A percentile compares a stretch with the other conserved stretches of the same genome.
Conservation (phyloP, 2,888 invertebrate genomes). For the Callosobruchus maculatus region DNA sequence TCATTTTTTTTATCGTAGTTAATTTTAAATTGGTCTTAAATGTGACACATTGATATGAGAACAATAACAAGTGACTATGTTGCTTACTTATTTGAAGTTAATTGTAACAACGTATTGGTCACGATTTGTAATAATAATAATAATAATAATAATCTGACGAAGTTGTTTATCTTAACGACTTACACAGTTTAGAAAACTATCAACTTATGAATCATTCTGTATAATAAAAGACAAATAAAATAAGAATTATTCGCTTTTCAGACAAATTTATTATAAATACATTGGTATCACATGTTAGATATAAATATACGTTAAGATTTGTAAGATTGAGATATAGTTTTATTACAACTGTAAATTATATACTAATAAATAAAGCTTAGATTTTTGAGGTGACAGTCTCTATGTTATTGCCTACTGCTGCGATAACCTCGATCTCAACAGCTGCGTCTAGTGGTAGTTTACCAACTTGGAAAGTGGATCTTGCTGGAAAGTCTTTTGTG, state of each 20-base stretch:
- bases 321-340: background rate
- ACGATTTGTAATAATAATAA: too few species aligned
- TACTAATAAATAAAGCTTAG: background rate
- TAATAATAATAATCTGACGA: too few species aligned
- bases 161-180: too few species aligned
- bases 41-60: too few species aligned
- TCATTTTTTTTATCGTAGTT: too few species aligned
- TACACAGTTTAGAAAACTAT: background rate
- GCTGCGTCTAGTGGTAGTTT: slow-evolving; percentile 72
- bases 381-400: background rate
- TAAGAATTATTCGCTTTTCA: background rate
- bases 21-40: too few species aligned
- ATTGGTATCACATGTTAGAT: background rate
- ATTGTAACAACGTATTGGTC: too few species aligned
- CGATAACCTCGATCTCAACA: slow-evolving; percentile 86
- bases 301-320: background rate
- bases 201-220: background rate
- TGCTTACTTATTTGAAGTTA: too few species aligned
- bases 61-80: too few species aligned
- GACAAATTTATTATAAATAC: background rate
- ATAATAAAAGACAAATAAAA: background rate
- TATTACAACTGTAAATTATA: background rate
- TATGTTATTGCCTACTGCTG: slow-evolving; percentile 49
- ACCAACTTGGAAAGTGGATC: slow-evolving; percentile 81
- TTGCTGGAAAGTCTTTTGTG: slow-evolving; percentile 71